Base-by-base conservation (phyloP, 1,140 invertebrate genomes). In the Leptinotarsa lineolata region DNA sequence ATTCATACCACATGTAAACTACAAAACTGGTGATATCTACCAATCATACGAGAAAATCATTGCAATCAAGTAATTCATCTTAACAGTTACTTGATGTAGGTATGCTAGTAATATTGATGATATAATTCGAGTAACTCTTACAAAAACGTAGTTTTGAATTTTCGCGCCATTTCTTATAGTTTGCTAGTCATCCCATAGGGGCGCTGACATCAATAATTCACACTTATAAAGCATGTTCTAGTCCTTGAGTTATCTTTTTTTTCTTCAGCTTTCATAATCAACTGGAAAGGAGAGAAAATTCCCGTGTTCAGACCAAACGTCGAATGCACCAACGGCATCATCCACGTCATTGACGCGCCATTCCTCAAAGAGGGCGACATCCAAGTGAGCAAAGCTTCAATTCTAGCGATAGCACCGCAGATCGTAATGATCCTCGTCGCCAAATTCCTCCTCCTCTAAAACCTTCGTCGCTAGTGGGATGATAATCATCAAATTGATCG, bases 251-350 rank as follows among this genome's bases (percentile, higher is more conserved):
- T 11, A 39, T 11, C 11, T 39, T 21, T 24, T 63, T n/a, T 24
- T 63, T 30, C 86, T 86, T 21, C 86, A 94, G 94, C 91, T 81
- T 95, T 94, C 85, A 89, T 89, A 75, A 88, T 96, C 63, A 90
- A 92, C 81, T 97, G 94, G 94, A 91, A 94, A 76, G 91, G 91
- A 24, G 88, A 91, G 81, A 90, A 89, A 86, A 94, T 96, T 72
- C 90, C 90, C 72, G 93, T 97, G n/a, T 91, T 92, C 80, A 88
- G 94, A 74, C 92, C 94, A 2, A 94, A 97, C 83, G 93, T 97
- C 1, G 92, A 94, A 79, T 96, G 95, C 83, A 96, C 94, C 78
- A 97, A 97, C 83, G 95, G 95, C 44, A 92, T 96, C 68, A 96
- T 97, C 75, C 95, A 97, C 83, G 93, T 97, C 54, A 95, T 97